Evolutionary conservation across 2,797 vertebrate genomes (phyloP), one percentile per base, ranked within the genome.

Genomic region (Pteropus rufus): DNA sequence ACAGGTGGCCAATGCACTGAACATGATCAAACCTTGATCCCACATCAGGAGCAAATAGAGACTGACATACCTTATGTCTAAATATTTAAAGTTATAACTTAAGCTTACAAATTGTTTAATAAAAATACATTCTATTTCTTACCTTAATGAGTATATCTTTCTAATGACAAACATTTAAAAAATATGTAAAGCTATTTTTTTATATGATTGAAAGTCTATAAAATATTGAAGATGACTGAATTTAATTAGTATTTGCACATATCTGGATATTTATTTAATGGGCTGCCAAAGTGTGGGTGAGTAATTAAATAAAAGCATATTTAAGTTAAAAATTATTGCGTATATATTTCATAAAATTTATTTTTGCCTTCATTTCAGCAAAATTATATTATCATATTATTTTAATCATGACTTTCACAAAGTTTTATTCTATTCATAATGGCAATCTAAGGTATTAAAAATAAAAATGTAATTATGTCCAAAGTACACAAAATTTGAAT

Each of bases 371-470:
- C 34, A 54, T 76, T 94, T 88, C 18, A 94, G 41, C 44, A 84
- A 86, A 56, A 93, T 73, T 52, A 84, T 64, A 46, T 84, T 83
- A 54, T 62, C 88, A 83, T 56, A 39, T 84, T 83, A 46, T 64
- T 93, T 11, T 92, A 79, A 72, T 49, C 31, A 58, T 46, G 15
- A 65, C 49, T 73, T 73, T 80, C 31, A 93, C 2, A 49, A 36
- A 87, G 11, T 94, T 90, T 93, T 10, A 94, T 29, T 76, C 52
- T 83, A 76, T 24, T 77, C 15, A 39, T 67, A 89, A 84, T 83
- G 67, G 80, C 70, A 29, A 91, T 54, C 58, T 83, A 75, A 95
- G 39, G n/a, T 64, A 76, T 73, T 95, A 94, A 67, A 58, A 94
- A 94, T 91, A 19, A 84, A 90, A 84, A 84, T 81, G 10, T n/a